Percentiles rank a stretch among this genome's conserved stretches.
Evolutionary conservation across 2,888 invertebrate genomes (phyloP).

Genomic region (Ochropleura leucogaster): DNA sequence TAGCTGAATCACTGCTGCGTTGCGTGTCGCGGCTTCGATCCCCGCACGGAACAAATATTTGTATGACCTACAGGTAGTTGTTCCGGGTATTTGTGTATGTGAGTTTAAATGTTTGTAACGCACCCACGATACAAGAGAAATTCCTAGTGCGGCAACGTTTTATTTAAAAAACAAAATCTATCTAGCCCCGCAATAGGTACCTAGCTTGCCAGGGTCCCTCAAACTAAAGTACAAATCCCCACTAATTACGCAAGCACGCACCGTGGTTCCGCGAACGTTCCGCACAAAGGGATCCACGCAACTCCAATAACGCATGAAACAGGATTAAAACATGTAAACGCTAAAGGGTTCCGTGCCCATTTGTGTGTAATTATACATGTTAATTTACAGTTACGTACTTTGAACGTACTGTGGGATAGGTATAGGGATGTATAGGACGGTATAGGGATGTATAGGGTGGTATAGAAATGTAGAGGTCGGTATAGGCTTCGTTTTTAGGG

Average conservation of each 20-base stretch:
- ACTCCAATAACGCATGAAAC: constrained; percentile 90
- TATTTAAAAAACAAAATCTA: neutral
- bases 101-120: too few relatives aligned
- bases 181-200: constrained; percentile 16
- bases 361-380: constrained; percentile 87
- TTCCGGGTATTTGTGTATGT: too few relatives aligned
- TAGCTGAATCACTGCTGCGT: too few relatives aligned
- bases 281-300: constrained; percentile 81
- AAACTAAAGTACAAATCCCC: constrained; percentile 46
- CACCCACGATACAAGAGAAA: too few relatives aligned
- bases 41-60: too few relatives aligned
- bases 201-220: constrained; percentile 26
- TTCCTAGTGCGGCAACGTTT: too few relatives aligned
- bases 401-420: constrained; percentile 47
- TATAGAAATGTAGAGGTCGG: neutral
- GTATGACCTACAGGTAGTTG: too few relatives aligned
- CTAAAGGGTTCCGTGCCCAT: constrained; percentile 81
- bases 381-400: constrained; percentile 77
- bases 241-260: constrained; percentile 69
- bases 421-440: constrained; percentile 19
- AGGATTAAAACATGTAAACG: constrained; percentile 89
- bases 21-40: too few relatives aligned
- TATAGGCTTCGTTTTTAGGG: constrained; percentile 53
- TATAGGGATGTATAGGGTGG: neutral
- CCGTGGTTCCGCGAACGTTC: constrained; percentile 71